Percentiles rank a stretch among this genome's conserved stretches.
Evolutionary conservation across 2,797 vertebrate genomes (phyloP).

Genomic region (Takifugu rubripes): DNA sequence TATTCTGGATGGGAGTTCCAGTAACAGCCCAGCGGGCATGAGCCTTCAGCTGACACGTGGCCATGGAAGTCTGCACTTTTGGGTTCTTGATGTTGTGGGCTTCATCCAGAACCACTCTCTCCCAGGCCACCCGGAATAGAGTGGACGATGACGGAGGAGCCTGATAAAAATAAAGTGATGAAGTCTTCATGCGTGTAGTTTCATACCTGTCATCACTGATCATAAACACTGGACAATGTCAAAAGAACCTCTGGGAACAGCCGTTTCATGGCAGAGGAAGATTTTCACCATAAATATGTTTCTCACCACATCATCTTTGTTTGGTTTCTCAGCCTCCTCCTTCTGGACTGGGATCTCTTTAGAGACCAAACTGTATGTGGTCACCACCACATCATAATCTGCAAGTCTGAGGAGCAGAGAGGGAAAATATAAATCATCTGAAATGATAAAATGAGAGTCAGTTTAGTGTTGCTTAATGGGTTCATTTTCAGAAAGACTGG

Average conservation of each 20-base stretch:
- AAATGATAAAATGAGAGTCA: neutral
- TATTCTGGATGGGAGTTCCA: slow-evolving; percentile 96
- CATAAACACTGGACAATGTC: too few species aligned
- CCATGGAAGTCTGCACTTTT: slow-evolving; percentile 87
- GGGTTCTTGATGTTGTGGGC: slow-evolving; percentile 96
- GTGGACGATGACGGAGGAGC: slow-evolving; percentile 13
- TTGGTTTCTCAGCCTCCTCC: slow-evolving; percentile 71
- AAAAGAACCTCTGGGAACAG: too few species aligned
- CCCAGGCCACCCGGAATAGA: slow-evolving; percentile 85
- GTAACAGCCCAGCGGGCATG: slow-evolving; percentile 92
- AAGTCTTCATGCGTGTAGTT: neutral
- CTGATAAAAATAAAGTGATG: slow-evolving; percentile 33
- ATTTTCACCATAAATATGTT: too few species aligned
- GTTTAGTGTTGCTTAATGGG: too few species aligned
- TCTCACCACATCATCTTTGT: slow-evolving; percentile 71
- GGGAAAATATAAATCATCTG: neutral
- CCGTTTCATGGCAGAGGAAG: too few species aligned
- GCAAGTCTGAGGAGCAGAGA: slow-evolving; percentile 76
- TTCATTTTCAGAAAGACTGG: too few species aligned
- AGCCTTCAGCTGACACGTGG: slow-evolving; percentile 86
- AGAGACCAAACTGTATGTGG: slow-evolving; percentile 89
- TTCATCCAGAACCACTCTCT: slow-evolving; percentile 89
- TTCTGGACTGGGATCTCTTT: slow-evolving; percentile 86
- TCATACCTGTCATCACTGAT: too few species aligned
- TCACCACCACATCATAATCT: slow-evolving; percentile 88